A percentile compares a stretch with the other conserved stretches of the same genome.
Evolutionary conservation across 92 coral and sea anemone species (phyloP).

Genomic region (Zoanthus gigantus): DNA sequence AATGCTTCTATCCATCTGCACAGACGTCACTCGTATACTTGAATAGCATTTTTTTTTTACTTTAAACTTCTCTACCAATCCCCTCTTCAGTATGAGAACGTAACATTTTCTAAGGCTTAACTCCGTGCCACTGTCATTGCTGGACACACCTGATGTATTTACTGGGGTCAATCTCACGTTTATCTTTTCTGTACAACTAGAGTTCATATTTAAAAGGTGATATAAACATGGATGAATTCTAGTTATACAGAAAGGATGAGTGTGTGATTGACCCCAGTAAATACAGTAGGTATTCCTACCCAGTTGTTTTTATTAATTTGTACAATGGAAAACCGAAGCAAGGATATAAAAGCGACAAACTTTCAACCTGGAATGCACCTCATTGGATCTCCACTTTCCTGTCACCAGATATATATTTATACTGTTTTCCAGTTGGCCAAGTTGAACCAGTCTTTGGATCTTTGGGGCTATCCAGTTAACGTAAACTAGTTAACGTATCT

Average conservation of each 20-base stretch:
- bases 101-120: too few relatives aligned
- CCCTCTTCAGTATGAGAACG: too few relatives aligned
- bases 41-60: too few relatives aligned
- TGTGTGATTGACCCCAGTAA: background rate
- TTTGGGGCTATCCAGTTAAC: conserved; percentile 8
- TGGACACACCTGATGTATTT: too few relatives aligned
- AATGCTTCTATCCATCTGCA: too few relatives aligned
- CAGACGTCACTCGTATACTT: too few relatives aligned
- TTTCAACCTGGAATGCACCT: background rate
- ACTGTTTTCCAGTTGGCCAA: background rate
- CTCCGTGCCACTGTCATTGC: too few relatives aligned
- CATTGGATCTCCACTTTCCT: background rate
- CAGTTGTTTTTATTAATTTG: background rate
- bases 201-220: too few relatives aligned
- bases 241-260: background rate
- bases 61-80: too few relatives aligned
- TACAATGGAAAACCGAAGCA: background rate
- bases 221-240: too few relatives aligned
- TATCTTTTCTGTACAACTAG: too few relatives aligned
- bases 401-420: background rate
- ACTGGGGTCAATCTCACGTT: too few relatives aligned
- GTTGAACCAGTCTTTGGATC: background rate
- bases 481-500: background rate
- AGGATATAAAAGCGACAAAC: background rate
- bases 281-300: background rate